Evolutionary conservation across 1,140 invertebrate genomes (phyloP), one percentile per base, ranked within the genome.

Genomic region (Sogatella furcifera): DNA sequence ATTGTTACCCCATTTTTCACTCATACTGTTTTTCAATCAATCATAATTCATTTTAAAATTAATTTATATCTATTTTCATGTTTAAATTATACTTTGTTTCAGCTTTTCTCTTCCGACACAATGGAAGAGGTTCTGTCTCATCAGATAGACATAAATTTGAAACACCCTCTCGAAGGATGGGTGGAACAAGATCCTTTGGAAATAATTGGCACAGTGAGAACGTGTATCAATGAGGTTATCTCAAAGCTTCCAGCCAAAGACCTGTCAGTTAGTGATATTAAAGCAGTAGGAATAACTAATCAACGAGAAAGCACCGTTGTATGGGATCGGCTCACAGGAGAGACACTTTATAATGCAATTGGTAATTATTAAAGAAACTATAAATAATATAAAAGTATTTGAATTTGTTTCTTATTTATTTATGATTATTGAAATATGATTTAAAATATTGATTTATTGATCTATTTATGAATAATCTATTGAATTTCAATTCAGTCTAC

Each of bases 291-390:
- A 14, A 84, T 98, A 46, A 93, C 93, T 52, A 98, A 98, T 79
- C 96, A 98, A 76, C 81, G 94, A 65, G 95, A 98, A 78, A 97
- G 95, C 0, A 95, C 92, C 0, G 81, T 98, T 66, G 88, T 92
- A 1, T 98, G 96, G 96, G 91, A 98, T 73, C 89, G 84, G 67
- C 71, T 79, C 0, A 97, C 93, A 1, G 95, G 96, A 14, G 76
- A 90, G 72, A 92, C 95, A 0, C 76, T 97, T 11, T 88, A 94
- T 72, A 95, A 95, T 79, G 93, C 94, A n/a, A 92, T 98, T 42
- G 22, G 54, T 55, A 55, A 55, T 19, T 55, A 34, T 55, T 10
- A 38, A 28, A 28, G 3, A 38, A 31, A 31, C 31, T 5, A 31
- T 31, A 5, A 4, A 31, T 31, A 5, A 5, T 31, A 5, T 31